These are phyloP conservation scores for Tanytarsus gracilentus DNA, from an alignment of 2,888 invertebrate species.

Conservation along the genomic window DNA sequence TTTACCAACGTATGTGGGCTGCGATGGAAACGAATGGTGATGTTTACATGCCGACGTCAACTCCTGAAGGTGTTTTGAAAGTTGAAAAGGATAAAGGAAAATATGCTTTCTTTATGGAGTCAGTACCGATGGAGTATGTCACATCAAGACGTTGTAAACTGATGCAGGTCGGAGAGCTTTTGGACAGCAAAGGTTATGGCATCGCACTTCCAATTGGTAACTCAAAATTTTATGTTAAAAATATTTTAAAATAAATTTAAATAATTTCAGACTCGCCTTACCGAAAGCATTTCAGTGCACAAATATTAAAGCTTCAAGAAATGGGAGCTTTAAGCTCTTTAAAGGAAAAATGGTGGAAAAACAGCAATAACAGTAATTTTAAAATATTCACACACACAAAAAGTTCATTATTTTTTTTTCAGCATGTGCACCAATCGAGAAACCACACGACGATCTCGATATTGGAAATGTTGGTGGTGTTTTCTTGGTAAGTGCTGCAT, in stretches of 20 bases:
- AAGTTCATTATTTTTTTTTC: not conserved
- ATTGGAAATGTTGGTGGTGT: conserved; percentile 77
- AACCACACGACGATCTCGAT: conserved; percentile 36
- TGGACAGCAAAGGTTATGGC: conserved; percentile 89
- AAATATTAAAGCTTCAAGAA: conserved; percentile 84
- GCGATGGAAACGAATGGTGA: conserved; percentile 77
- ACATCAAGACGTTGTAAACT: conserved; percentile 72
- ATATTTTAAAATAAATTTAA: not conserved
- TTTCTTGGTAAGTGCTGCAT: conserved; percentile 80
- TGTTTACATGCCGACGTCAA: conserved; percentile 65
- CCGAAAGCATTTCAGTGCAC: conserved; percentile 71
- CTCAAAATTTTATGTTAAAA: conserved; percentile 37
- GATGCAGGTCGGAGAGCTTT: conserved; percentile 64
- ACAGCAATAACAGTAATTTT: no score
- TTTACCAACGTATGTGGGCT: conserved; percentile 58
- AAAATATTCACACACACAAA: not conserved
- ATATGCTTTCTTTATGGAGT: conserved; percentile 96
- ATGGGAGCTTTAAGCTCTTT: conserved; percentile 69
- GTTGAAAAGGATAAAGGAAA: conserved; percentile 63
- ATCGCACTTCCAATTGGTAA: conserved; percentile 84
- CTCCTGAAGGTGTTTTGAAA: conserved; percentile 74
- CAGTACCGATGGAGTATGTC: conserved; percentile 84
- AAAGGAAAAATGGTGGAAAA: conserved; percentile 89
- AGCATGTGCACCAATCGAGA: conserved; percentile 13
- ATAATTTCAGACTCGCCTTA: conserved; percentile 58